Evolutionary conservation across 64 coral and sea anemone genomes (phyloP).

Genomic region (Exaiptasia diaphana): DNA sequence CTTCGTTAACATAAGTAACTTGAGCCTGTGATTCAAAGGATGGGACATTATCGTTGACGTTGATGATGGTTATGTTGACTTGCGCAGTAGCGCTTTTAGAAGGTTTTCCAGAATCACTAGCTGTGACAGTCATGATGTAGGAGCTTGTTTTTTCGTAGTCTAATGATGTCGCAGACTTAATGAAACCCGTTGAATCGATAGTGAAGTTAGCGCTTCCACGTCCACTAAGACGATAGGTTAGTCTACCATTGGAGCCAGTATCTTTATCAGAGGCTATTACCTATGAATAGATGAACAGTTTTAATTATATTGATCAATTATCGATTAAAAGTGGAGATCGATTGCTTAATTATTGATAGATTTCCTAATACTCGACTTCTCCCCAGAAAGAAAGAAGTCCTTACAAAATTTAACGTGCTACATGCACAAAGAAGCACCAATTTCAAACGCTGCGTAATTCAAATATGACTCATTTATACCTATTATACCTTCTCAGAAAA

Average conservation of each 20-base stretch:
- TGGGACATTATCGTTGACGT: constrained; percentile 85
- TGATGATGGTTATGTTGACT: constrained; percentile 63
- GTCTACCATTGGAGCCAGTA: constrained; percentile 57
- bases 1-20: constrained; percentile 45
- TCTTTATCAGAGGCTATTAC: constrained; percentile 76
- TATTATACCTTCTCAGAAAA: no score
- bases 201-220: constrained; percentile 56
- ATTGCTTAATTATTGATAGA: no score
- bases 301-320: no score
- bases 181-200: constrained; percentile 63
- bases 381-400: no score
- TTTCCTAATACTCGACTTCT: no score
- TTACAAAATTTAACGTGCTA: no score
- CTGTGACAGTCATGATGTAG: constrained; percentile 71
- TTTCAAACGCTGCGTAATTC: no score
- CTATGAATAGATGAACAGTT: constrained; percentile 46
- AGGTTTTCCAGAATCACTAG: constrained; percentile 64
- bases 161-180: constrained; percentile 51
- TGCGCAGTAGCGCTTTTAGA: constrained; percentile 34
- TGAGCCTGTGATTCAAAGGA: constrained; percentile 40
- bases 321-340: no score
- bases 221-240: constrained; percentile 56
- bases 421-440: no score
- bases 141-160: constrained; percentile 71
- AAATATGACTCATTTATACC: no score